These are phyloP conservation scores for Drosophila lacicola DNA, from an alignment of 2,888 invertebrate species.

Conservation along the genomic window DNA sequence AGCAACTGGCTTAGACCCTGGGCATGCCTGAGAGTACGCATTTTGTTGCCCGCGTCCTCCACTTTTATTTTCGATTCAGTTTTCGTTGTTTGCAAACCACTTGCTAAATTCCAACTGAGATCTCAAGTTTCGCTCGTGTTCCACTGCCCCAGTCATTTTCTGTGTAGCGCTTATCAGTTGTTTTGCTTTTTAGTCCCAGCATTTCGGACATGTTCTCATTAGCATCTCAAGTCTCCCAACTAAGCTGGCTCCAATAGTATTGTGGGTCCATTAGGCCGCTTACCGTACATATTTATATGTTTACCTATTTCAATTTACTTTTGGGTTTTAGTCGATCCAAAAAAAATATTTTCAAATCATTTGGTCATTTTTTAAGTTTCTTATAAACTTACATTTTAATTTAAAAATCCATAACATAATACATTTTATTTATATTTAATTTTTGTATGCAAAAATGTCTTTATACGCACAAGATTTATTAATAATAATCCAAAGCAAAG, in stretches of 20 bases:
- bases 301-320: not conserved
- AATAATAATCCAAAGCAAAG: too few relatives aligned
- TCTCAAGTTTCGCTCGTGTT: constrained; percentile 36
- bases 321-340: too few relatives aligned
- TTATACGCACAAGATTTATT: too few relatives aligned
- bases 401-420: too few relatives aligned
- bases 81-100: constrained; percentile 47
- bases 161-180: constrained; percentile 62
- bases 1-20: constrained; percentile 21
- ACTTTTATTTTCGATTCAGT: not conserved
- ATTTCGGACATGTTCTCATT: constrained; percentile 24
- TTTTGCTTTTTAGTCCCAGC: constrained; percentile 9
- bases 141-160: constrained; percentile 41
- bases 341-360: too few relatives aligned
- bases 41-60: constrained; percentile 7
- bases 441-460: too few relatives aligned
- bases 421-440: too few relatives aligned
- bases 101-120: constrained; percentile 61
- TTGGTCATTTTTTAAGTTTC: too few relatives aligned
- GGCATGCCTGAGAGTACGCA: constrained; percentile 29
- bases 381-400: too few relatives aligned
- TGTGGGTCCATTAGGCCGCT: not conserved
- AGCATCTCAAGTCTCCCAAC: constrained; percentile 10
- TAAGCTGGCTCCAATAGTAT: not conserved
- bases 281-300: too few relatives aligned